Conservation (phyloP, 2,113 vertebrate genomes). For the Myotis brandtii region DNA sequence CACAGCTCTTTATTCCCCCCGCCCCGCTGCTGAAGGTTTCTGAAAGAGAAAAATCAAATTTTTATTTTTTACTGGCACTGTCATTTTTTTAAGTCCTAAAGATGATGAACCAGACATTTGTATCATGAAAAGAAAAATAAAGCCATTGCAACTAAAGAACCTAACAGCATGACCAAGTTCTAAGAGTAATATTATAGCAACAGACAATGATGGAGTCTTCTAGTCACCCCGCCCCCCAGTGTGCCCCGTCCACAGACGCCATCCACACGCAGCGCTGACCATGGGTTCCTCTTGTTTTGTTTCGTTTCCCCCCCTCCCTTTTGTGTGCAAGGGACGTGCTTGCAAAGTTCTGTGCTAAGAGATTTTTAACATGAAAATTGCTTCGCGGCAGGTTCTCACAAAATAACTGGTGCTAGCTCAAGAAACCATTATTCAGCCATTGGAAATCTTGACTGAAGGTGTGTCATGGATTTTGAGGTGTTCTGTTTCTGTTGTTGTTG, state of each 20-base stretch:
- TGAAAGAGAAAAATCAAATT: slow-evolving; percentile 85
- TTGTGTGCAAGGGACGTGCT: slow-evolving; percentile 35
- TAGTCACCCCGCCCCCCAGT: slow-evolving; percentile 48
- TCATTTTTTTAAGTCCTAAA: slow-evolving; percentile 81
- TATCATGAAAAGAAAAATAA: slow-evolving; percentile 90
- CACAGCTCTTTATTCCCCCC: slow-evolving; percentile 83
- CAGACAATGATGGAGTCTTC: neutral
- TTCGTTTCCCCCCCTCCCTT: neutral
- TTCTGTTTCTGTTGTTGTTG: neutral
- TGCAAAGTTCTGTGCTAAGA: slow-evolving; percentile 55
- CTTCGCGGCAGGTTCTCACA: slow-evolving; percentile 77
- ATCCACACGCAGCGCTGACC: neutral
- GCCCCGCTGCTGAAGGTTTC: slow-evolving; percentile 87
- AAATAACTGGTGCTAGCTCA: slow-evolving; percentile 86
- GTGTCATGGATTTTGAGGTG: slow-evolving; percentile 34
- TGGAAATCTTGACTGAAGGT: slow-evolving; percentile 57
- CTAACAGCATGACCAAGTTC: slow-evolving; percentile 72
- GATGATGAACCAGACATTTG: slow-evolving; percentile 79
- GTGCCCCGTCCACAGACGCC: slow-evolving; percentile 5
- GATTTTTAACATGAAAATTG: slow-evolving; percentile 57
- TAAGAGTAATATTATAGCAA: neutral
- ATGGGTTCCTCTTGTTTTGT: neutral
- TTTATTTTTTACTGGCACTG: slow-evolving; percentile 80
- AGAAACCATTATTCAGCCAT: slow-evolving; percentile 56
- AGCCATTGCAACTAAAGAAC: slow-evolving; percentile 81